Percentiles rank a stretch among this genome's conserved stretches.
Conservation (phyloP, 2,888 invertebrate species). For the Microplitis manilae region DNA sequence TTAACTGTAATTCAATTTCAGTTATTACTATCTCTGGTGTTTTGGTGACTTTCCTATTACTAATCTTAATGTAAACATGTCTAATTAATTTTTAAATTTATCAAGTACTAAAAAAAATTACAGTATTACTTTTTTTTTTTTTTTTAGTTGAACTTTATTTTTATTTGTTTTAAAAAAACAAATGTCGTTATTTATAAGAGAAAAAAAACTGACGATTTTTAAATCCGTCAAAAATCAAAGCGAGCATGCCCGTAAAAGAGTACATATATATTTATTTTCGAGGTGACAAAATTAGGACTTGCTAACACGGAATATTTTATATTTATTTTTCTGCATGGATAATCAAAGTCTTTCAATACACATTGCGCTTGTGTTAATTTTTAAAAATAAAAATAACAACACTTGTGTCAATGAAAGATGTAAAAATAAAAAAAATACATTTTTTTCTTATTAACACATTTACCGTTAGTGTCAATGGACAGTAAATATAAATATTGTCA, state of each 20-base stretch:
- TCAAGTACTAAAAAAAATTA: neutral
- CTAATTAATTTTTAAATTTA: neutral
- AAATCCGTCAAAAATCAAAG: neutral
- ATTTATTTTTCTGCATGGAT: slow-evolving; percentile 20
- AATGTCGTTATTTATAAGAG: too few relatives aligned
- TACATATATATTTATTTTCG: neutral
- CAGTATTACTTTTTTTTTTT: neutral
- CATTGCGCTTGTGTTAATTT: slow-evolving; percentile 20
- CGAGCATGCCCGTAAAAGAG: slow-evolving; percentile 7
- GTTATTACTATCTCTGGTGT: neutral
- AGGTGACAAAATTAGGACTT: slow-evolving; percentile 20
- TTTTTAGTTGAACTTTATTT: slow-evolving; percentile 7
- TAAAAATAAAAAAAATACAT: neutral
- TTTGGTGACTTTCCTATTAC: neutral
- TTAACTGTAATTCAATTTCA: neutral
- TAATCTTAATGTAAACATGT: neutral
- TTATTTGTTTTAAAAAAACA: neutral
- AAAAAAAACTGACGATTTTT: too few relatives aligned
- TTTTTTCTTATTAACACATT: neutral
- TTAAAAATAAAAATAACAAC: neutral
- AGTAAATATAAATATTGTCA: neutral
- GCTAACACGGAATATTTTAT: neutral
- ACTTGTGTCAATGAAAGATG: neutral
- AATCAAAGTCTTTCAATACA: neutral
- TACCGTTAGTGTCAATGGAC: neutral